Conservation (phyloP, 64 coral and sea anemone genomes). For the Montipora capricornis region DNA sequence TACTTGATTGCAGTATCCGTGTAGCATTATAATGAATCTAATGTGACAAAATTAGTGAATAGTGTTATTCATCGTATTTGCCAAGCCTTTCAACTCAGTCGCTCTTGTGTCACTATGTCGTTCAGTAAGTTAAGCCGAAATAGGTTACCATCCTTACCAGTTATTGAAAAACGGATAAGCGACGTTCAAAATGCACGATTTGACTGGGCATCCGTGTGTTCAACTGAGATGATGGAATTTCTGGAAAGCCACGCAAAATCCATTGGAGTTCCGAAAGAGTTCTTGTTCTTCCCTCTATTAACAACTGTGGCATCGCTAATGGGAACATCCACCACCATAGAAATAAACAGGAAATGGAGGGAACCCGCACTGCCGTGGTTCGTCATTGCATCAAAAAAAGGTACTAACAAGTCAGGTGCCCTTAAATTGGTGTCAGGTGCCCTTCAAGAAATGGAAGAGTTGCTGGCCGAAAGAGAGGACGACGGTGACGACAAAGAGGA, state of each 20-base stretch:
- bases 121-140: not conserved
- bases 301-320: not conserved
- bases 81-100: not conserved
- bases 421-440: not conserved
- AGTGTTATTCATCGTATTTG: not conserved
- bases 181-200: not conserved
- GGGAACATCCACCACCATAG: not conserved
- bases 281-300: conserved; percentile 1
- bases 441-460: conserved; percentile 5
- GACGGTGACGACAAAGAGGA: not conserved
- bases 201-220: not conserved
- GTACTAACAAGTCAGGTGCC: not conserved
- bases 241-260: not conserved
- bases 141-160: not conserved
- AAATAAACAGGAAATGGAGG: not conserved
- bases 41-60: too few relatives aligned
- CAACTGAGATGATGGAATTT: not conserved
- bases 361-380: not conserved
- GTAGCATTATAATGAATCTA: too few relatives aligned
- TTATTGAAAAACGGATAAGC: not conserved
- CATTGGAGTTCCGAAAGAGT: conserved; percentile 15
- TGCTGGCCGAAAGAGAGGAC: not conserved
- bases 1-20: too few relatives aligned
- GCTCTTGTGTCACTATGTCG: not conserved
- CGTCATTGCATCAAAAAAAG: not conserved